A percentile compares a stretch with the other conserved stretches of the same genome.
phyloP scores from a whole-genome alignment of 64 coral and sea anemone species.

The Pachyseris speciosa region DNA sequence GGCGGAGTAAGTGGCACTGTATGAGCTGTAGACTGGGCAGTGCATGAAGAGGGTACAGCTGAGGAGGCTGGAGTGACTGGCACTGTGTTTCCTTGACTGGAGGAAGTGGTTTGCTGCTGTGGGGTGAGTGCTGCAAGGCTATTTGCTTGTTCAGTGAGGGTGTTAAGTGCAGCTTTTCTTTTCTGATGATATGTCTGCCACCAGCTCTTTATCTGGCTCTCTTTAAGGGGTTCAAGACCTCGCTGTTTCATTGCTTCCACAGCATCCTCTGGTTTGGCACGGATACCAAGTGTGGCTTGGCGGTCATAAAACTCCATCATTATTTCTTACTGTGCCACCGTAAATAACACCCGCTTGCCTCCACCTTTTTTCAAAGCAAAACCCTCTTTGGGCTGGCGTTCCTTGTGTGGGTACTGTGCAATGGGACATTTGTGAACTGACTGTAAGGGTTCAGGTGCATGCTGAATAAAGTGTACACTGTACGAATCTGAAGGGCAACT shows the following conservation, averaged over 20 bases:
- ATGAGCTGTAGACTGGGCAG: neutral
- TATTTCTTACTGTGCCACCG: slow-evolving; percentile 16
- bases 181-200: slow-evolving; percentile 26
- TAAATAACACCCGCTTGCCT: slow-evolving; percentile 6
- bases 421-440: neutral
- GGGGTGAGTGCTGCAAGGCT: neutral
- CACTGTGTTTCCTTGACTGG: neutral
- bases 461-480: neutral
- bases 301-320: slow-evolving; percentile 46
- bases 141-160: neutral
- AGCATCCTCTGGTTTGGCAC: neutral
- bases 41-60: neutral
- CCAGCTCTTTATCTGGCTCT: slow-evolving; percentile 40
- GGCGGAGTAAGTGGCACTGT: neutral
- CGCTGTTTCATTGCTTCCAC: slow-evolving; percentile 13
- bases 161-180: neutral
- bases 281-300: slow-evolving; percentile 11
- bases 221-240: neutral
- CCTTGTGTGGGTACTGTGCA: neutral
- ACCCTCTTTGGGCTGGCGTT: neutral
- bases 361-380: slow-evolving; percentile 18
- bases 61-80: neutral
- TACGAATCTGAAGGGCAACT: neutral
- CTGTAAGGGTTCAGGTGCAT: slow-evolving; percentile 15
- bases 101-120: neutral